phyloP scores from a whole-genome alignment of 1,140 invertebrate genomes.

The Plodia interpunctella region DNA sequence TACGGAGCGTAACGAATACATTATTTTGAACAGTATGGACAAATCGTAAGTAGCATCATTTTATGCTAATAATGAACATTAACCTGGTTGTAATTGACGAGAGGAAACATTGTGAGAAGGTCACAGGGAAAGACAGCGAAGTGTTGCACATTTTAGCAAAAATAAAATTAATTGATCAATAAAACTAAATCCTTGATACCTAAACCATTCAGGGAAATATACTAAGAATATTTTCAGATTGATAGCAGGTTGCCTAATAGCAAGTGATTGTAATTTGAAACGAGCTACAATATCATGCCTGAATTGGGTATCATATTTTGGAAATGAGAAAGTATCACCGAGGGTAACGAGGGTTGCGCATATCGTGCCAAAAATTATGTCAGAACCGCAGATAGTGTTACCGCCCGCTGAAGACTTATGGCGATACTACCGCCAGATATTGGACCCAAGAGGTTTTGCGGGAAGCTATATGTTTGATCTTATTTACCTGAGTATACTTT shows the following conservation, averaged over 20 bases:
- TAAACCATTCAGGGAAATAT: too few relatives aligned
- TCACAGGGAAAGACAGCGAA: too few relatives aligned
- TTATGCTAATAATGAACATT: conserved; percentile 9
- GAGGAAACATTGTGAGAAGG: too few relatives aligned
- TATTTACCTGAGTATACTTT: too few relatives aligned
- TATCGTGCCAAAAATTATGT: not conserved
- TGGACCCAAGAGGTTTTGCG: not conserved
- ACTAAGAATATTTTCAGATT: too few relatives aligned
- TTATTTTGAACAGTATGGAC: not conserved
- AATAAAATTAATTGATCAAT: too few relatives aligned
- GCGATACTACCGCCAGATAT: conserved; percentile 2
- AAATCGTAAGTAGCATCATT: conserved; percentile 8
- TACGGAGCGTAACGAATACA: conserved; percentile 12
- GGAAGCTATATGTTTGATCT: not conserved
- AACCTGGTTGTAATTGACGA: conserved; percentile 1
- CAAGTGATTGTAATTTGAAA: not conserved
- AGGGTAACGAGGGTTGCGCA: not conserved
- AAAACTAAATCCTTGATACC: too few relatives aligned
- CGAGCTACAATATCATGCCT: conserved; percentile 19
- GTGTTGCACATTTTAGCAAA: too few relatives aligned
- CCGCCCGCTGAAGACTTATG: not conserved
- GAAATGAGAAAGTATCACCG: not conserved
- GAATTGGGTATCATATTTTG: not conserved
- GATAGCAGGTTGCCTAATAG: too few relatives aligned
- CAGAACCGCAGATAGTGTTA: not conserved